Conservation (phyloP, 2,113 vertebrate species). For the Pedionomus torquatus region DNA sequence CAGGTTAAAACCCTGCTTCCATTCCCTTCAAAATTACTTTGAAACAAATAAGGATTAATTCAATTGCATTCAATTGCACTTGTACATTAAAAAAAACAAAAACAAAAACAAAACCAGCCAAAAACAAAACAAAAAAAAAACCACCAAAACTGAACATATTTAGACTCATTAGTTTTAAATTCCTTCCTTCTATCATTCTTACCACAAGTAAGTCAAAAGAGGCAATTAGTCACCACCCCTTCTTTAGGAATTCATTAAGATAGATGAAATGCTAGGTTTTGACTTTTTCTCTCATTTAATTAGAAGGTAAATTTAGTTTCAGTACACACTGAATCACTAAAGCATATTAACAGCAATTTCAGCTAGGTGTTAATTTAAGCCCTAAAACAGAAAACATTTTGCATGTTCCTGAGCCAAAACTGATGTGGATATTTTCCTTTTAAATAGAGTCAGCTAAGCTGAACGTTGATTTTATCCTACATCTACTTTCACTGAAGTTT, state of each 20-base stretch:
- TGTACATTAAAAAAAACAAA: not conserved
- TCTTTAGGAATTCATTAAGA: not conserved
- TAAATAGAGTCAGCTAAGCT: not conserved
- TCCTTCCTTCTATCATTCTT: not conserved
- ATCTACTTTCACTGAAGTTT: slow-evolving; percentile 12
- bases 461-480: slow-evolving; percentile 11
- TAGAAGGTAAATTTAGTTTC: not conserved
- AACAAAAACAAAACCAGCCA: too few relatives aligned
- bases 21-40: not conserved
- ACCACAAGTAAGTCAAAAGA: not conserved
- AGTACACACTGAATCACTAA: not conserved
- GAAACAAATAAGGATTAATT: not conserved
- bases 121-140: not conserved
- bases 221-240: not conserved
- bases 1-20: not conserved
- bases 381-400: not conserved
- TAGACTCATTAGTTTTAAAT: not conserved
- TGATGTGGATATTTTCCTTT: not conserved
- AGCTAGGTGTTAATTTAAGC: not conserved
- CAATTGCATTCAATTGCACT: not conserved
- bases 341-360: not conserved
- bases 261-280: not conserved
- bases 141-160: not conserved
- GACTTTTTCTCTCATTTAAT: not conserved
- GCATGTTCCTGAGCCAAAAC: not conserved